phyloP scores from a whole-genome alignment of 2,888 invertebrate genomes.

The Chironomus riparius region DNA sequence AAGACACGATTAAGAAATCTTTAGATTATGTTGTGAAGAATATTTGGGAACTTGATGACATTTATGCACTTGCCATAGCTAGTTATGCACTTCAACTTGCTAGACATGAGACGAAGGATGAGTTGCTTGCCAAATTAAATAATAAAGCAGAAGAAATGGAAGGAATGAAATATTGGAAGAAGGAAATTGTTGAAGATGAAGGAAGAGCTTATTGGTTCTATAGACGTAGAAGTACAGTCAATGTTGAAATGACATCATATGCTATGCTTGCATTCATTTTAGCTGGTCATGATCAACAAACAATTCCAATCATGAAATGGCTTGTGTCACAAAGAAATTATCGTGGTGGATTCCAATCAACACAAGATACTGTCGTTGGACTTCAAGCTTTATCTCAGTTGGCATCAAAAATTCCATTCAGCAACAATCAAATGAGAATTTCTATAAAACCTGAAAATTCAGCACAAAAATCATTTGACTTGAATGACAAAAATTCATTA shows the following conservation, averaged over 20 bases:
- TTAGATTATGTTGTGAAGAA: constrained; percentile 50
- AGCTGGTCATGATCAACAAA: constrained; percentile 36
- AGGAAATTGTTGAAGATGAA: constrained; percentile 41
- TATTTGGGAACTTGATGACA: constrained; percentile 50
- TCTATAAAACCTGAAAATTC: constrained; percentile 46
- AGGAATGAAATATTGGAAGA: constrained; percentile 75
- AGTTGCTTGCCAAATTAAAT: constrained; percentile 50
- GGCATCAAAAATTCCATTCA: constrained; percentile 49
- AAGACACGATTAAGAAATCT: constrained; percentile 45
- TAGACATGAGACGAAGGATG: constrained; percentile 45
- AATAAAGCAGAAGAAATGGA: constrained; percentile 45
- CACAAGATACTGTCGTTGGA: constrained; percentile 71
- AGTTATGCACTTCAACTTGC: constrained; percentile 52
- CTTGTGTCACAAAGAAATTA: constrained; percentile 57
- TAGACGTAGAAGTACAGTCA: constrained; percentile 51
- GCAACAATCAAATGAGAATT: constrained; percentile 44
- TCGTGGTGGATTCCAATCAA: constrained; percentile 64
- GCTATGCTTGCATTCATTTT: constrained; percentile 62
- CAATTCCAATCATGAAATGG: constrained; percentile 58
- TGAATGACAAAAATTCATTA: constrained; percentile 68
- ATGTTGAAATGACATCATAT: constrained; percentile 81
- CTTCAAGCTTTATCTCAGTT: constrained; percentile 61
- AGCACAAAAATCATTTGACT: constrained; percentile 47
- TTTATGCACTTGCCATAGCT: constrained; percentile 51
- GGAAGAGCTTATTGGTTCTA: constrained; percentile 50